Percentiles rank a stretch among this genome's conserved stretches.
Evolutionary conservation across 2,888 invertebrate genomes (phyloP).

Genomic region (Drosophila nr. fundita): DNA sequence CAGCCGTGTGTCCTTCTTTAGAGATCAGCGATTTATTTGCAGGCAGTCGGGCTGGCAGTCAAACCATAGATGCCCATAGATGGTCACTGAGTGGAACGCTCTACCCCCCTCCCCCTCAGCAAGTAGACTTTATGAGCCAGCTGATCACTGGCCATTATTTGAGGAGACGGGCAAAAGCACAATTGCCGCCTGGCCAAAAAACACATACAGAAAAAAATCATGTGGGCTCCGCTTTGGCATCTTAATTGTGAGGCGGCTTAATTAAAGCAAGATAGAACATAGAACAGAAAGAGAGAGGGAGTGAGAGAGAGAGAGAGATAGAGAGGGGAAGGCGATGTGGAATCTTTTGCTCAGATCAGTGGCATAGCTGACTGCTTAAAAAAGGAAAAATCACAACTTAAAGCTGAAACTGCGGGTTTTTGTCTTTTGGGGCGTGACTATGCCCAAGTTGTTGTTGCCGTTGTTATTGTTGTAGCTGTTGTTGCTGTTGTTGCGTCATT

Average conservation of each 20-base stretch:
- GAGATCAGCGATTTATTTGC: constrained; percentile 71
- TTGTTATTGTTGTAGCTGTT: background rate
- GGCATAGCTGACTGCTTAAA: constrained; percentile 6
- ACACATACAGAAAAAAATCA: constrained; percentile 25
- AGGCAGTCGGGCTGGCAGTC: constrained; percentile 7
- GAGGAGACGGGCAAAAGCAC: constrained; percentile 23
- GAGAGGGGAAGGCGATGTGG: background rate
- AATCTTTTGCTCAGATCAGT: constrained; percentile 27
- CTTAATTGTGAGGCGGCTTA: constrained; percentile 56
- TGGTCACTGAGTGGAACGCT: constrained; percentile 45
- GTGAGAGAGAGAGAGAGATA: too few species aligned
- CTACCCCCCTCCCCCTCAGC: background rate
- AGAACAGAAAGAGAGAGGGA: background rate
- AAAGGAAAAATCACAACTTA: constrained; percentile 1
- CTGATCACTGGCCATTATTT: constrained; percentile 56
- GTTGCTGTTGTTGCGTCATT: constrained; percentile 54
- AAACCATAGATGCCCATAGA: constrained; percentile 45
- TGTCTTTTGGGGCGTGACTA: constrained; percentile 51
- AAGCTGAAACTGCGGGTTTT: constrained; percentile 47
- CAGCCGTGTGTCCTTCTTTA: constrained; percentile 62
- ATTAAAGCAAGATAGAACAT: constrained; percentile 29
- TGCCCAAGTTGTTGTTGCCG: constrained; percentile 22
- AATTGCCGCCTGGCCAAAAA: constrained; percentile 38
- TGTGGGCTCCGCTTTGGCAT: constrained; percentile 50
- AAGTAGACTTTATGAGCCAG: constrained; percentile 70